A percentile compares a stretch with the other conserved stretches of the same genome.
Conservation (phyloP, 2,797 vertebrate species). For the Chiroxiphia lanceolata region DNA sequence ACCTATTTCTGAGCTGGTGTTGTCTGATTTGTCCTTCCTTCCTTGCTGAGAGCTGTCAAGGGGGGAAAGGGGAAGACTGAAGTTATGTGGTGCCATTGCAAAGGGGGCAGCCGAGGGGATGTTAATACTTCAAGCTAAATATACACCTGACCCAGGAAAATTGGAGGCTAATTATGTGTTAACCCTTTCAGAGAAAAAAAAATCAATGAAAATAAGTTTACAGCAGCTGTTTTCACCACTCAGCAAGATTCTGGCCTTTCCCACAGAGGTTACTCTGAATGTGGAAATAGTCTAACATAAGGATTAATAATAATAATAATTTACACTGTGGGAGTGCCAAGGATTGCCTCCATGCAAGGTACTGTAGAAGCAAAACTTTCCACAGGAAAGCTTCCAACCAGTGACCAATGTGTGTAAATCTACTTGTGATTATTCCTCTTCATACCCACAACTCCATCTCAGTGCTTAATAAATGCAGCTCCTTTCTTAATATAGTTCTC, state of each 20-base stretch:
- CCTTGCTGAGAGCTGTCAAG: neutral
- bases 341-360: neutral
- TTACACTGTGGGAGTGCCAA: neutral
- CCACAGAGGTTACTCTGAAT: neutral
- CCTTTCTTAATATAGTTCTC: neutral
- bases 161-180: neutral
- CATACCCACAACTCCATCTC: neutral
- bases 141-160: neutral
- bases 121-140: neutral
- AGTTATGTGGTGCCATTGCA: neutral
- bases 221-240: neutral
- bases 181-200: neutral
- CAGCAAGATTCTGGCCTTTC: neutral
- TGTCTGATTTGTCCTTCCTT: constrained; percentile 2
- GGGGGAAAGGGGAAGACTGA: neutral
- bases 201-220: neutral
- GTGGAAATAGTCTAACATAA: neutral
- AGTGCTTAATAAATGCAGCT: neutral
- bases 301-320: neutral
- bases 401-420: neutral
- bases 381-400: neutral
- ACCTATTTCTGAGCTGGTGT: neutral
- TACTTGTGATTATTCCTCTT: neutral
- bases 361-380: neutral
- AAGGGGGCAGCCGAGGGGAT: neutral